These are phyloP conservation scores for Trichoplusia ni DNA, from an alignment of 1,140 invertebrate species.

Conservation along the genomic window DNA sequence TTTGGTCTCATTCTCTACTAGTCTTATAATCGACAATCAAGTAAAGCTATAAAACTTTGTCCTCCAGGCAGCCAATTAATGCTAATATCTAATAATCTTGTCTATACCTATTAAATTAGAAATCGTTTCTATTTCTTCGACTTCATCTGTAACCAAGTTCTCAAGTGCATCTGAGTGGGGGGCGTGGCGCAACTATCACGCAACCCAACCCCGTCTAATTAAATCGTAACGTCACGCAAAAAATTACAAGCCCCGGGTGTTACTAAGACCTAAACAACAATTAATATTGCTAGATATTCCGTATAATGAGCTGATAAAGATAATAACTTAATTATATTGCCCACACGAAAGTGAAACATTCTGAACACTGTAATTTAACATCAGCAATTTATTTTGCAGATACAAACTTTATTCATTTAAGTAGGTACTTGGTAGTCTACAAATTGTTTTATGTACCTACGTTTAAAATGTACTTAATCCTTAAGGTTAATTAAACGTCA, in stretches of 20 bases:
- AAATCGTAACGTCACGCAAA: conserved; percentile 10
- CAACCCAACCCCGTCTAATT: conserved; percentile 17
- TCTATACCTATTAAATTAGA: too few species aligned
- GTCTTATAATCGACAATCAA: too few species aligned
- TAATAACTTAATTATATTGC: conserved; percentile 10
- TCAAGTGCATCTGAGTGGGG: background rate
- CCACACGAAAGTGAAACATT: conserved; percentile 7
- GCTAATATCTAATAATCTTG: too few species aligned
- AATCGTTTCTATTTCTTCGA: background rate
- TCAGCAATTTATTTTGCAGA: background rate
- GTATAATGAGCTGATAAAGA: conserved; percentile 16
- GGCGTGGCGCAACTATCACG: conserved; percentile 24
- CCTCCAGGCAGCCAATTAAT: too few species aligned
- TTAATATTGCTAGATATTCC: conserved; percentile 23
- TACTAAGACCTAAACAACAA: conserved; percentile 21
- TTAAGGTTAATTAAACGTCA: too few species aligned
- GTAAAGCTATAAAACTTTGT: too few species aligned
- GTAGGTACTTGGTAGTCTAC: too few species aligned
- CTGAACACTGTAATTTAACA: background rate
- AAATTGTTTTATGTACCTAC: too few species aligned
- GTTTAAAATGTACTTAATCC: too few species aligned
- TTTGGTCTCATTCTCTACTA: too few species aligned
- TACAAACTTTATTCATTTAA: too few species aligned
- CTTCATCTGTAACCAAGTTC: background rate
- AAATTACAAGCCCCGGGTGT: conserved; percentile 30